A percentile compares a stretch with the other conserved stretches of the same genome.
These are phyloP conservation scores for Archips xylosteana DNA, from an alignment of 2,888 invertebrate species.

Conservation along the genomic window DNA sequence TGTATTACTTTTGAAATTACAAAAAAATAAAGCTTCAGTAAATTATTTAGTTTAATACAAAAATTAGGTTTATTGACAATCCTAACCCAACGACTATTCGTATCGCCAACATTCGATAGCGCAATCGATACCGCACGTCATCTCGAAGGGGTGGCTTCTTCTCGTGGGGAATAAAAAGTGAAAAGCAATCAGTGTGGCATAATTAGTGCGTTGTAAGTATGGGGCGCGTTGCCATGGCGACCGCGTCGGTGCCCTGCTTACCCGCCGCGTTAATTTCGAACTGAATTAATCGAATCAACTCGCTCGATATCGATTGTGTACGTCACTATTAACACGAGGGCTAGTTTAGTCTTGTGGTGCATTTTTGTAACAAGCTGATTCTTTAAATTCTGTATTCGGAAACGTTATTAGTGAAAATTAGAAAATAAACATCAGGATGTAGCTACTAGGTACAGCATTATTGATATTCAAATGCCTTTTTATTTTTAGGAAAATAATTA, in stretches of 20 bases:
- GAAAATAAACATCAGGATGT: no score
- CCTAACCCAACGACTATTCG: background rate
- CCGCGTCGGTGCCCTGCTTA: slow-evolving; percentile 79
- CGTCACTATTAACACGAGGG: slow-evolving; percentile 36
- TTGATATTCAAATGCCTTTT: background rate
- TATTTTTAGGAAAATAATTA: background rate
- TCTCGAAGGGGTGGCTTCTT: slow-evolving; percentile 78
- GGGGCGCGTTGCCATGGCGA: slow-evolving; percentile 81
- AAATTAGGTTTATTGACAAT: slow-evolving; percentile 31
- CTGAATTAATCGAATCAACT: slow-evolving; percentile 82
- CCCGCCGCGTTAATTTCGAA: slow-evolving; percentile 82
- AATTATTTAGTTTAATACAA: background rate
- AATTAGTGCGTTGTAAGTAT: slow-evolving; percentile 85
- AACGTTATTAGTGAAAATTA: background rate
- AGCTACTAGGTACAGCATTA: no score
- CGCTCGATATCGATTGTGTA: slow-evolving; percentile 71
- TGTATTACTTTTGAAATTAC: background rate
- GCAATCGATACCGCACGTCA: slow-evolving; percentile 62
- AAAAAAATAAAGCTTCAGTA: background rate
- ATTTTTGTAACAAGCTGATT: slow-evolving; percentile 7
- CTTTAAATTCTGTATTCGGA: background rate
- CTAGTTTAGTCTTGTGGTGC: slow-evolving; percentile 20
- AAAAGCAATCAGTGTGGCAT: slow-evolving; percentile 86
- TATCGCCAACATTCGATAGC: slow-evolving; percentile 32
- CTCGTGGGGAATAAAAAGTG: slow-evolving; percentile 83